Conservation (phyloP, 2,113 vertebrate species). For the Hypomesus transpacificus region DNA sequence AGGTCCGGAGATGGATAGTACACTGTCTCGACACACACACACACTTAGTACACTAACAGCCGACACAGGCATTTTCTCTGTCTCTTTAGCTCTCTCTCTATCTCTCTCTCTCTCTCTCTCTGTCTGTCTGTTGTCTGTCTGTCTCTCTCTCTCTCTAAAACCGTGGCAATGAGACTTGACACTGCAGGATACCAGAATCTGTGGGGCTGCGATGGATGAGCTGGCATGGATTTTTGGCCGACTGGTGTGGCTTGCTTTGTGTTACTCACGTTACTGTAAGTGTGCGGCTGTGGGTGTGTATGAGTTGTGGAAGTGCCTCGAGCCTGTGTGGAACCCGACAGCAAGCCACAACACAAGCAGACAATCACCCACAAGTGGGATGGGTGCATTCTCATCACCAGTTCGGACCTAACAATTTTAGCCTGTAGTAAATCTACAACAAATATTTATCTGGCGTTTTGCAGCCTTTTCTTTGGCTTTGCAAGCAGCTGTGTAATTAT, state of each 20-base stretch:
- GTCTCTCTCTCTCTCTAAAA: not conserved
- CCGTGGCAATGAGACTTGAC: not conserved
- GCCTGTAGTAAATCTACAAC: too few species aligned
- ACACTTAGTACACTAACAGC: not conserved
- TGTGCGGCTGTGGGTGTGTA: not conserved
- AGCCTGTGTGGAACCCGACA: too few species aligned
- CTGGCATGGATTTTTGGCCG: not conserved
- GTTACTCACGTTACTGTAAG: not conserved
- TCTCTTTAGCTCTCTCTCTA: not conserved
- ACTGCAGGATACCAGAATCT: not conserved
- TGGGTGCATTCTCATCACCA: too few species aligned
- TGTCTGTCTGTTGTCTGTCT: too few species aligned
- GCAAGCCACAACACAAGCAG: too few species aligned
- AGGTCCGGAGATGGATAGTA: not conserved
- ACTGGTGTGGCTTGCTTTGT: not conserved
- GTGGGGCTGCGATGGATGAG: not conserved
- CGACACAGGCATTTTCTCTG: not conserved
- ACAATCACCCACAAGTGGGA: too few species aligned
- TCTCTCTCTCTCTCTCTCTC: not conserved
- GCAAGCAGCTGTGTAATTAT: too few species aligned
- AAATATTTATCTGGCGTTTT: too few species aligned
- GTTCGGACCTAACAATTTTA: too few species aligned
- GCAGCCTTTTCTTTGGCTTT: too few species aligned
- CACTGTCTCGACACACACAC: not conserved
- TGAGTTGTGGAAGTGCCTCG: too few species aligned